Conservation (phyloP, 2,888 invertebrate genomes). For the Pristionchus mayeri region DNA sequence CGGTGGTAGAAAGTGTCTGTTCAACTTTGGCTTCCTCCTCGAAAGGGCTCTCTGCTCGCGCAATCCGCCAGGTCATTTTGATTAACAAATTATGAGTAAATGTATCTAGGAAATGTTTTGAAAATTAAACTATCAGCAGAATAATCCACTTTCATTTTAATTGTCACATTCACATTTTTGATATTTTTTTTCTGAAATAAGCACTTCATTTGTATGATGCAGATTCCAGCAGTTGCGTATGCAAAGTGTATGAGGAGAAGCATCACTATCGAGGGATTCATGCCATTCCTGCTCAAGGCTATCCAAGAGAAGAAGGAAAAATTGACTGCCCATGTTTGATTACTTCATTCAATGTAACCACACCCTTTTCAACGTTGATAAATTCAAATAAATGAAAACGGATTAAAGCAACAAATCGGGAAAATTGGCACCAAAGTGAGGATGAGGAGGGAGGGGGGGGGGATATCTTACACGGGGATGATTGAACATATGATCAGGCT, state of each 20-base stretch:
- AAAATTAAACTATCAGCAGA: no score
- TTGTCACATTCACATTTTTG: no score
- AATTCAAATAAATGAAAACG: slow-evolving; percentile 4
- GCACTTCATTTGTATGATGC: no score
- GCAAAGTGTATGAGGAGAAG: neutral
- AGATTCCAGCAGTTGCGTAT: slow-evolving; percentile 40
- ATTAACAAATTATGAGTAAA: no score
- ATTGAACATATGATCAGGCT: no score
- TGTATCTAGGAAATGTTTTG: no score
- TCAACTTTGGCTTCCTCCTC: neutral
- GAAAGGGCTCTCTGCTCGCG: neutral
- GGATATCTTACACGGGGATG: neutral
- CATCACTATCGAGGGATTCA: neutral
- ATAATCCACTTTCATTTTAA: no score
- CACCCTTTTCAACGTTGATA: neutral
- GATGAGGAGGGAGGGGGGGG: neutral
- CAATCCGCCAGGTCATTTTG: no score
- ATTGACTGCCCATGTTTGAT: slow-evolving; percentile 29
- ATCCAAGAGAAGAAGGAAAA: slow-evolving; percentile 31
- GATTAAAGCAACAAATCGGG: slow-evolving; percentile 16
- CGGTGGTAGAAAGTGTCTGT: neutral
- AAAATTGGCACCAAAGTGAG: slow-evolving; percentile 34
- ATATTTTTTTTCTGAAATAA: no score
- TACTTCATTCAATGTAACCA: neutral
- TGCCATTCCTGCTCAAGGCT: neutral